Base-by-base conservation (phyloP, 2,888 invertebrate species). In the Tuberolachnus salignus region DNA sequence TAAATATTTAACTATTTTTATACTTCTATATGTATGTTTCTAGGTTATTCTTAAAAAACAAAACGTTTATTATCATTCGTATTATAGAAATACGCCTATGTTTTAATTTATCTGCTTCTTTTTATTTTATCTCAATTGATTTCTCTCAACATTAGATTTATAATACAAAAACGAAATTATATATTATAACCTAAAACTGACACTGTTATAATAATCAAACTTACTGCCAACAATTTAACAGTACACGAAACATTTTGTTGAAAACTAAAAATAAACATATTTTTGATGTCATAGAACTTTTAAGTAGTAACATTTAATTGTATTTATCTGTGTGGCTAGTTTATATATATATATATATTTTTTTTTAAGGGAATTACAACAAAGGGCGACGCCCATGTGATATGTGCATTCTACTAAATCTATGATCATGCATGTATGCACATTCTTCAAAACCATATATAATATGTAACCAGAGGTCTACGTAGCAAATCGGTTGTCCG, bases 301-400 rank as follows among this genome's bases (percentile, higher is more conserved):
- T n/a, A n/a, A n/a, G n/a, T n/a, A n/a, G n/a, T n/a, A n/a, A n/a
- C n/a, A n/a, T n/a, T n/a, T n/a, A n/a, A n/a, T n/a, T n/a, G n/a
- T n/a, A n/a, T n/a, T n/a, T n/a, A n/a, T n/a, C n/a, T n/a, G n/a
- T n/a, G n/a, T n/a, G n/a, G n/a, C n/a, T n/a, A n/a, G n/a, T n/a
- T n/a, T n/a, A n/a, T 80, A 23, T 75, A 57, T 64, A 57, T 80
- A n/a, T n/a, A n/a, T n/a, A n/a, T n/a, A n/a, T n/a, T n/a, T 71
- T 81, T 81, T 71, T 80, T 85, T 86, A 81, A 84, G 88, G 88
- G 89, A 95, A 84, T 89, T 97, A 84, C 96, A 96, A 86, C 95
- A 95, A 87, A 95, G 94, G 87, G 96, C 95, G 83, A 95, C 95
- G 84, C 90, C 95, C 85, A 96, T 96, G 95, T 96, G 92, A 92